Evolutionary conservation across 2,113 vertebrate species (phyloP), one percentile per base, ranked within the genome.

Genomic region (Cebidichthys violaceus): DNA sequence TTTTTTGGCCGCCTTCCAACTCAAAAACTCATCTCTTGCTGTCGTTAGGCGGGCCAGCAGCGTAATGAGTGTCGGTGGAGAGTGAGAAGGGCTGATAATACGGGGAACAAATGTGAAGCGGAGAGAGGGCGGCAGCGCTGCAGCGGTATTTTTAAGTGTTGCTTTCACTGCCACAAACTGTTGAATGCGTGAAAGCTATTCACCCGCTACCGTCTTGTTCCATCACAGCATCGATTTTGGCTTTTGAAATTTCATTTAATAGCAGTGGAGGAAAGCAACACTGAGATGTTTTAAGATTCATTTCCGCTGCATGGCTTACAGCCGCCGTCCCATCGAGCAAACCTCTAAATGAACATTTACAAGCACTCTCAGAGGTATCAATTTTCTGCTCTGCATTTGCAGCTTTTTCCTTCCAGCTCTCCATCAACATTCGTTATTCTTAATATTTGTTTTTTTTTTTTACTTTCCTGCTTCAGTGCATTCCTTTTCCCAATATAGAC

Each of bases 401-500:
- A n/a, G n/a, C 29, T 13, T 54, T 27, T 62, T 54, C 47, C 43
- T 43, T 11, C 2, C 13, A 7, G 61, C 35, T 55, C 22, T 31
- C 13, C 52, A 47, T 50, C 20, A 33, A 52, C n/a, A 83, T 73
- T 59, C 80, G 35, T 62, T 55, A 55, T 70, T 57, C 22, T 33
- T 43, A 20, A 64, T 61, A 14, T 24, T 55, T 0, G 77, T 11
- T 65, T 2, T 60, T 27, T n/a, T n/a, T n/a, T 79, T 14, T 60
- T 1, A 17, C 66, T 55, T 24, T 33, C 24, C 18, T 74, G 15
- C 15, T 31, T 64, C 52, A 17, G 29, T 39, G 22, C n/a, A 65
- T 55, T 95, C 94, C 94, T 96, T 96, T n/a, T n/a, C n/a, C n/a
- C n/a, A n/a, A 88, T 96, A 96, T 47, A 96, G 91, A 55, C 10